Percentiles rank a stretch among this genome's conserved stretches.
These are phyloP conservation scores for Drosophila rubida DNA, from an alignment of 2,888 invertebrate genomes.

Conservation along the genomic window DNA sequence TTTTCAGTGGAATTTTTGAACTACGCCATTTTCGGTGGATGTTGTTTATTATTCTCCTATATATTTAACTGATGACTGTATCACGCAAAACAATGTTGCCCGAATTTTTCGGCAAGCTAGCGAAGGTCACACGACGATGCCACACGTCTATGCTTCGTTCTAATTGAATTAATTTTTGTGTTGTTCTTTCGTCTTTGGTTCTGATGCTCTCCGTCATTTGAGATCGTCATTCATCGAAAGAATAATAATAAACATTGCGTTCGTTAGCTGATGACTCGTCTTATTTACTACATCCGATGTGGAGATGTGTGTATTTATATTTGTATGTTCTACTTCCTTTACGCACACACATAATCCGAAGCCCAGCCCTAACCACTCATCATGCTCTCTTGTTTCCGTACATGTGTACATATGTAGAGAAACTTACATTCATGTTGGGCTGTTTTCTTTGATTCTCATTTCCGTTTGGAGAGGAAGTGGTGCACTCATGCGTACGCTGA, in stretches of 20 bases:
- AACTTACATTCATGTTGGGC: conserved; percentile 24
- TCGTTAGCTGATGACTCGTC: conserved; percentile 49
- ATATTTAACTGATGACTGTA: conserved; percentile 56
- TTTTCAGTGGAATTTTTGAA: conserved; percentile 57
- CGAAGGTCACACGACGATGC: conserved; percentile 62
- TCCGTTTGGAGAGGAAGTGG: conserved; percentile 79
- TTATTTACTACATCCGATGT: conserved; percentile 50
- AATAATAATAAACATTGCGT: conserved; percentile 45
- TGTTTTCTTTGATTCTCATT: conserved; percentile 61
- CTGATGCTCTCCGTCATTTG: conserved; percentile 18
- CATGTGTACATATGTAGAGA: neutral
- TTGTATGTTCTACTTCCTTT: conserved; percentile 49
- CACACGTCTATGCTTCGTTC: conserved; percentile 51
- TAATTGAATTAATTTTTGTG: conserved; percentile 54
- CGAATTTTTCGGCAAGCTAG: conserved; percentile 36
- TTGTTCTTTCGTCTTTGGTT: conserved; percentile 20
- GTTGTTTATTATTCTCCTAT: conserved; percentile 25
- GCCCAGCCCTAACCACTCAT: conserved; percentile 6
- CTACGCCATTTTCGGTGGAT: conserved; percentile 60
- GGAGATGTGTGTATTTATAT: conserved; percentile 14
- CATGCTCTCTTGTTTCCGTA: neutral
- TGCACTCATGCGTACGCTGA: conserved; percentile 74
- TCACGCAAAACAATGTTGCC: conserved; percentile 45
- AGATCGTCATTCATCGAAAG: conserved; percentile 53
- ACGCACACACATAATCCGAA: conserved; percentile 46